These are phyloP conservation scores for Oligia strigilis DNA, from an alignment of 2,888 invertebrate species.

Conservation along the genomic window DNA sequence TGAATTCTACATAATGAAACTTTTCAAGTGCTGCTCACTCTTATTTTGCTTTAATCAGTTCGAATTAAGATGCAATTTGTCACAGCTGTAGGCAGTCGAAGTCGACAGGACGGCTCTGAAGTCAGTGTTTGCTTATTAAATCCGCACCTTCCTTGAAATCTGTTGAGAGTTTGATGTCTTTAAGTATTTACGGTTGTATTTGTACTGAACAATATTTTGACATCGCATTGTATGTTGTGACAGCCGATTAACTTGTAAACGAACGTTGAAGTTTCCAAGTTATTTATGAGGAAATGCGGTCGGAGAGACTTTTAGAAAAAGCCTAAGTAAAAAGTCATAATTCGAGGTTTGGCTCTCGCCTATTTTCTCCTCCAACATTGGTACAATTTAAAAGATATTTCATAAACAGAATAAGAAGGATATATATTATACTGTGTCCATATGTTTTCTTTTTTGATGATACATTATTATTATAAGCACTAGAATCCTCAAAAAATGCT, in stretches of 20 bases:
- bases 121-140: conserved; percentile 44
- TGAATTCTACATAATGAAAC: conserved; percentile 83
- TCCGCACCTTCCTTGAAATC: conserved; percentile 26
- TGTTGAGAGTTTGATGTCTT: conserved; percentile 43
- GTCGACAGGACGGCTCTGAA: conserved; percentile 26
- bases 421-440: too few relatives aligned
- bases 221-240: conserved; percentile 9
- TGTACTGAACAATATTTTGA: conserved; percentile 35
- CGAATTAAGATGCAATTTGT: conserved; percentile 75
- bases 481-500: too few relatives aligned
- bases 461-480: too few relatives aligned
- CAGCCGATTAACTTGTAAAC: conserved; percentile 15
- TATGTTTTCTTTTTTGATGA: too few relatives aligned
- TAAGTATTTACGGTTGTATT: conserved; percentile 34
- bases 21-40: conserved; percentile 77
- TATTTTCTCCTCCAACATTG: too few relatives aligned
- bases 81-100: conserved; percentile 66
- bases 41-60: conserved; percentile 83
- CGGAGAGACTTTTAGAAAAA: too few relatives aligned
- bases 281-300: not conserved
- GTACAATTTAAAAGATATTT: too few relatives aligned
- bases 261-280: not conserved
- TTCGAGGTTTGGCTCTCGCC: too few relatives aligned
- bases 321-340: too few relatives aligned
- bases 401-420: too few relatives aligned